Percentiles rank a stretch among this genome's conserved stretches.
Conservation (phyloP, 2,888 invertebrate genomes). For the Agapetus fuscipes region DNA sequence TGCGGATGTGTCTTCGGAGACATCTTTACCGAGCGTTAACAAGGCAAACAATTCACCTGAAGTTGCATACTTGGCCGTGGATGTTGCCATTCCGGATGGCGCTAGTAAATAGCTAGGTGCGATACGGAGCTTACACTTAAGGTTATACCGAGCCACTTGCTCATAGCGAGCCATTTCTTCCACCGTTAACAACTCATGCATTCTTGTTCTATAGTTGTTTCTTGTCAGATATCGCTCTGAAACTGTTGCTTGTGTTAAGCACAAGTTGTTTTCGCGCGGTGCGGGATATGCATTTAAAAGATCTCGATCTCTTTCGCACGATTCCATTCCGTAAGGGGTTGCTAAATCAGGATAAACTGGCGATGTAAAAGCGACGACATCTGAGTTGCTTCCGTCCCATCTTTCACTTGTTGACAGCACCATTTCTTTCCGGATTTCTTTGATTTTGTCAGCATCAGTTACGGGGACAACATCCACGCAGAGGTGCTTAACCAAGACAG, state of each 20-base stretch:
- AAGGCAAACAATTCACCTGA: slow-evolving; percentile 68
- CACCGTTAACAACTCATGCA: slow-evolving; percentile 65
- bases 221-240: slow-evolving; percentile 51
- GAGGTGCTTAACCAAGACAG: slow-evolving; percentile 54
- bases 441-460: slow-evolving; percentile 52
- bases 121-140: slow-evolving; percentile 51
- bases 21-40: slow-evolving; percentile 58
- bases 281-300: slow-evolving; percentile 54
- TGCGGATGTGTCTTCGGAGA: slow-evolving; percentile 74
- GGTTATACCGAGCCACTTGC: slow-evolving; percentile 59
- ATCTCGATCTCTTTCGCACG: slow-evolving; percentile 43
- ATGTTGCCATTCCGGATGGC: slow-evolving; percentile 56
- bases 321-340: slow-evolving; percentile 34
- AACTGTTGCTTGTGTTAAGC: slow-evolving; percentile 57
- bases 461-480: slow-evolving; percentile 69
- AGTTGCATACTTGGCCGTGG: slow-evolving; percentile 66
- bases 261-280: slow-evolving; percentile 55
- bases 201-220: slow-evolving; percentile 61
- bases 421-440: slow-evolving; percentile 53
- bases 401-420: slow-evolving; percentile 51
- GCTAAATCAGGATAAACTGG: slow-evolving; percentile 43
- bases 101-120: slow-evolving; percentile 60
- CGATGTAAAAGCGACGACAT: slow-evolving; percentile 44
- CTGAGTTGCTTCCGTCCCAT: slow-evolving; percentile 48
- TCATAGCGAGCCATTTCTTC: slow-evolving; percentile 69